Base-by-base conservation (phyloP, 2,797 vertebrate genomes). In the Thripadectes ignobilis region DNA sequence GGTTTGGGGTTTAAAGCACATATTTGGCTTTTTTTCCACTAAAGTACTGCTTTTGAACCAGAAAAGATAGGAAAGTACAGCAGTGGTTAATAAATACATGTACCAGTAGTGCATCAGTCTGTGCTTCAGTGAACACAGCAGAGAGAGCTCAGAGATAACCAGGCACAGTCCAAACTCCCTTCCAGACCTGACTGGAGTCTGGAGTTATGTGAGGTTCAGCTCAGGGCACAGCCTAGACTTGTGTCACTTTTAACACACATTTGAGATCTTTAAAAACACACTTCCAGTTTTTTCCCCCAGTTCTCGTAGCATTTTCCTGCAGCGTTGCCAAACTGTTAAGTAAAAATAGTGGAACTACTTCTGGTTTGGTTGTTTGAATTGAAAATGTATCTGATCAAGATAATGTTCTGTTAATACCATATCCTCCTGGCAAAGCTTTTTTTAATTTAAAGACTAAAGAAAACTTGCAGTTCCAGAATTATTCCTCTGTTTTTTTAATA, bases 171-270 rank as follows among this genome's bases (percentile, higher is more conserved):
- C 69, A 49, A 74, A 86, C 87, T 89, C 57, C 20, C 8, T 61
- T 71, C 57, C 27, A 3, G n/a, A 4, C 45, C 51, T 48, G 52
- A 22, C 68, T 93, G 84, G 84, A 68, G 51, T 54, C 51, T 95
- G 68, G 52, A 62, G 67, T 51, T 65, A 15, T 2, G 19, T 32
- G 48, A 89, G 57, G 93, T 91, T 95, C 90, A 94, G 6, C 61
- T 92, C 38, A 49, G 89, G 93, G 29, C 94, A 95, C 5, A 3
- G 41, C 67, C 73, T 85, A 38, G 85, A 68, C 26, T 57, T 7
- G 3, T 29, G 21, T 77, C 49, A 30, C 75, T 85, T 80, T 7
- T 34, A 91, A 21, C 39, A 62, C 58, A 12, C 32, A 9, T 46
- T 57, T 20, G 38, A 55, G 52, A 61, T 62, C 43, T 19, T 81